Evolutionary conservation across 2,113 vertebrate species (phyloP).

Genomic region (Nerophis lumbriciformis): DNA sequence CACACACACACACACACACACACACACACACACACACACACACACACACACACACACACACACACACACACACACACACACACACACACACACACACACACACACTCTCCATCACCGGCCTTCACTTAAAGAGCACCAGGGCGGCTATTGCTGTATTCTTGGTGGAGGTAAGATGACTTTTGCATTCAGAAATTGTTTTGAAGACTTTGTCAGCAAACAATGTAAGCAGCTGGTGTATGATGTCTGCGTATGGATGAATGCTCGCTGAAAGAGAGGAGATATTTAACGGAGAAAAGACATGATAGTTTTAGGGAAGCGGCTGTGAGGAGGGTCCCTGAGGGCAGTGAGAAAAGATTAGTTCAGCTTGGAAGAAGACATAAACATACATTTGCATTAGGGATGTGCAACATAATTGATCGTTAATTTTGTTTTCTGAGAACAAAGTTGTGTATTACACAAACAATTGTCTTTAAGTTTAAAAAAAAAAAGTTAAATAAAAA

Average conservation of each 20-base stretch:
- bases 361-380: slow-evolving; percentile 19
- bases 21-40: slow-evolving; percentile 5
- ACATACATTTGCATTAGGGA: not conserved
- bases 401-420: not conserved
- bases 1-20: not conserved
- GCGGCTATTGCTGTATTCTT: slow-evolving; percentile 67
- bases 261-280: slow-evolving; percentile 30
- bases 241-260: slow-evolving; percentile 27
- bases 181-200: slow-evolving; percentile 48
- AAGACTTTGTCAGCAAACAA: slow-evolving; percentile 29
- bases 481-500: no score
- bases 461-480: no score
- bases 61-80: slow-evolving; percentile 5
- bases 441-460: no score
- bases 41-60: slow-evolving; percentile 2
- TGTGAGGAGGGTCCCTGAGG: slow-evolving; percentile 62
- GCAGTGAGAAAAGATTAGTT: slow-evolving; percentile 46
- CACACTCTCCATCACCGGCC: slow-evolving; percentile 23
- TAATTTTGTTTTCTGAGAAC: no score
- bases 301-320: slow-evolving; percentile 35
- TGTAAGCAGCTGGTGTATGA: slow-evolving; percentile 31
- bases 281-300: slow-evolving; percentile 22
- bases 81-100: no score
- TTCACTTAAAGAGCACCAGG: slow-evolving; percentile 42
- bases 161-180: slow-evolving; percentile 65